Conservation (phyloP, 2,797 vertebrate species). For the Morus bassanus region DNA sequence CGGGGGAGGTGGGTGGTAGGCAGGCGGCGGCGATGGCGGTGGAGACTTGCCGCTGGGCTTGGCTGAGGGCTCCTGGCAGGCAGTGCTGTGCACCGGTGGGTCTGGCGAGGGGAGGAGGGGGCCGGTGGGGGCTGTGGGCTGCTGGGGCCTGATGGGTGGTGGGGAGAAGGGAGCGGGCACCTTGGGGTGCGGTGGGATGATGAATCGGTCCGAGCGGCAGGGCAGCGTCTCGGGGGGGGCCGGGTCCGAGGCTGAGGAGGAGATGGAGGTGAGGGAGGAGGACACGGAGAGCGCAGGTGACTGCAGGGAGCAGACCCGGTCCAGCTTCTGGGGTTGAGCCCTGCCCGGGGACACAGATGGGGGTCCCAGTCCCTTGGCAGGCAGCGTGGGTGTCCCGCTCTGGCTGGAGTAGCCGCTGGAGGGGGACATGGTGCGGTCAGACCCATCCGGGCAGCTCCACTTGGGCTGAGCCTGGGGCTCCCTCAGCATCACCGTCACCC, state of each 20-base stretch:
- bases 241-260: slow-evolving; percentile 83
- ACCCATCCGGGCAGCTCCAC: slow-evolving; percentile 65
- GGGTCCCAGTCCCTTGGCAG: slow-evolving; percentile 79
- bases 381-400: slow-evolving; percentile 92
- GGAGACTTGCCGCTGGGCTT: slow-evolving; percentile 66
- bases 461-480: slow-evolving; percentile 45
- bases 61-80: not conserved
- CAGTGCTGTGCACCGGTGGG: not conserved
- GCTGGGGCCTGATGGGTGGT: slow-evolving; percentile 85
- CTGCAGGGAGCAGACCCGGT: slow-evolving; percentile 79
- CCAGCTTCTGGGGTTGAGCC: slow-evolving; percentile 84
- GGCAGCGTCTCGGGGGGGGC: slow-evolving; percentile 63
- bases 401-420: slow-evolving; percentile 98
- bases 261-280: slow-evolving; percentile 88
- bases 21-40: slow-evolving; percentile 86
- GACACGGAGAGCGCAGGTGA: slow-evolving; percentile 84
- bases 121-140: not conserved
- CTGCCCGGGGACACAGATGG: slow-evolving; percentile 79
- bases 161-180: slow-evolving; percentile 87
- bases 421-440: slow-evolving; percentile 92
- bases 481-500: not conserved
- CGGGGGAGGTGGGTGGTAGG: slow-evolving; percentile 88
- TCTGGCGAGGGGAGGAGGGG: slow-evolving; percentile 19
- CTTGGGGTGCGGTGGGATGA: slow-evolving; percentile 91
- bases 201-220: slow-evolving; percentile 69